phyloP scores from a whole-genome alignment of 2,797 vertebrate genomes.

The Siniperca undulata region DNA sequence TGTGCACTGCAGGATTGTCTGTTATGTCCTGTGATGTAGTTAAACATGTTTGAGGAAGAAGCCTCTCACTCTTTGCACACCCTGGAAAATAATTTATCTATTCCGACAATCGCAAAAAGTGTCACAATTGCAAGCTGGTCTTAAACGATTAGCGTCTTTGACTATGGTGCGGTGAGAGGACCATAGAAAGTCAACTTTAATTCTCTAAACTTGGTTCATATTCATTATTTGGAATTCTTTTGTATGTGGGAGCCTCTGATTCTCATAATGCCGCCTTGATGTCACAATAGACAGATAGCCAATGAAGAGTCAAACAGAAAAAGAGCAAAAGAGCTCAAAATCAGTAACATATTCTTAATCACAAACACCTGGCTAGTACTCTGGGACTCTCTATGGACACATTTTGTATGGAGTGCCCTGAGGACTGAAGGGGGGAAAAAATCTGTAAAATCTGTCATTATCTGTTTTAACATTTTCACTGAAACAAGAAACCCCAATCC shows the following conservation, averaged over 20 bases:
- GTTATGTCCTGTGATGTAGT: neutral
- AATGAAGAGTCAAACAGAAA: constrained; percentile 2
- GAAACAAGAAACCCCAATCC: neutral
- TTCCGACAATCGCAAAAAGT: neutral
- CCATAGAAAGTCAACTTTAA: neutral
- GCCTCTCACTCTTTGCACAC: neutral
- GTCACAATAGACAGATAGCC: neutral
- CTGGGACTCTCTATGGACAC: constrained; percentile 4
- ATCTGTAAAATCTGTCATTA: constrained; percentile 1
- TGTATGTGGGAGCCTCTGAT: neutral
- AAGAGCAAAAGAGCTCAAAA: constrained; percentile 2
- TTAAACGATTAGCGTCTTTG: neutral
- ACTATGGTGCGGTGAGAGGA: neutral
- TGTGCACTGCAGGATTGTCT: neutral
- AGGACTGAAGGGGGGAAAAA: neutral
- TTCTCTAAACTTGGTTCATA: neutral
- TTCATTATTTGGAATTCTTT: neutral
- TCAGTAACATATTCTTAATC: constrained; percentile 16
- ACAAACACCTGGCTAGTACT: constrained; percentile 6
- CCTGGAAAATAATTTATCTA: neutral
- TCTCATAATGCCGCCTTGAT: neutral
- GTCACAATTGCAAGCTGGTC: neutral
- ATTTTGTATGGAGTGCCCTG: neutral
- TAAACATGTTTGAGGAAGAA: neutral
- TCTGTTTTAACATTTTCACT: constrained; percentile 22